phyloP scores from a whole-genome alignment of 1,140 invertebrate species.

The Cherax destructor region DNA sequence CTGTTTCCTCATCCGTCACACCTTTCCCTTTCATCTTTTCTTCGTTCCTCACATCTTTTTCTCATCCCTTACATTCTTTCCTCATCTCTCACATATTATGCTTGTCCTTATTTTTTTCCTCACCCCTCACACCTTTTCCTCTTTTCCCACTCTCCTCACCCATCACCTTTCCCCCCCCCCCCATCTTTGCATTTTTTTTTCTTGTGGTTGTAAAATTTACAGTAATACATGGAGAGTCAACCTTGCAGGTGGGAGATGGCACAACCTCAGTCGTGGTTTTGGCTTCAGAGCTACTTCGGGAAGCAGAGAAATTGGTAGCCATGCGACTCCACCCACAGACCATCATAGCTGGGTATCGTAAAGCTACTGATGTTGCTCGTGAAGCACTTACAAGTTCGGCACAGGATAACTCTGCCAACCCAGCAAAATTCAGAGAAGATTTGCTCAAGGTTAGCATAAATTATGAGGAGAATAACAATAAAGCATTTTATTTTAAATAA shows the following conservation, averaged over 20 bases:
- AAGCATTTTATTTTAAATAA: too few relatives aligned
- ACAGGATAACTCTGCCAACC: conserved; percentile 80
- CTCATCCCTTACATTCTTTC: background rate
- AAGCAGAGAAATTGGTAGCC: conserved; percentile 95
- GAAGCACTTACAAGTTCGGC: conserved; percentile 87
- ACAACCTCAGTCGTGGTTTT: conserved; percentile 99
- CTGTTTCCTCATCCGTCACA: background rate
- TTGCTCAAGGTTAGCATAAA: conserved; percentile 80
- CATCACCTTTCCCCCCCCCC: background rate
- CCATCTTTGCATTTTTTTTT: too few relatives aligned
- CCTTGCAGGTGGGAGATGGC: conserved; percentile 88
- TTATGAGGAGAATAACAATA: background rate
- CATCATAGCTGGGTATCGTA: conserved; percentile 96
- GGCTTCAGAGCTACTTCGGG: conserved; percentile 94
- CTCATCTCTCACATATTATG: too few relatives aligned
- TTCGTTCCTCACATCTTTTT: background rate
- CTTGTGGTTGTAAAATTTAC: too few relatives aligned
- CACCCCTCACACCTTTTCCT: background rate
- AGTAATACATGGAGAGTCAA: background rate
- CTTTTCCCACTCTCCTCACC: background rate
- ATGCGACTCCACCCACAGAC: conserved; percentile 99
- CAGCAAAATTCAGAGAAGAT: conserved; percentile 89
- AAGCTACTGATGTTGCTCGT: conserved; percentile 88
- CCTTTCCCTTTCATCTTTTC: background rate
- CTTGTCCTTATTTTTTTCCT: background rate